Percentiles rank a stretch among this genome's conserved stretches.
Evolutionary conservation across 2,888 invertebrate genomes (phyloP).

Genomic region (Pristionchus mayeri): DNA sequence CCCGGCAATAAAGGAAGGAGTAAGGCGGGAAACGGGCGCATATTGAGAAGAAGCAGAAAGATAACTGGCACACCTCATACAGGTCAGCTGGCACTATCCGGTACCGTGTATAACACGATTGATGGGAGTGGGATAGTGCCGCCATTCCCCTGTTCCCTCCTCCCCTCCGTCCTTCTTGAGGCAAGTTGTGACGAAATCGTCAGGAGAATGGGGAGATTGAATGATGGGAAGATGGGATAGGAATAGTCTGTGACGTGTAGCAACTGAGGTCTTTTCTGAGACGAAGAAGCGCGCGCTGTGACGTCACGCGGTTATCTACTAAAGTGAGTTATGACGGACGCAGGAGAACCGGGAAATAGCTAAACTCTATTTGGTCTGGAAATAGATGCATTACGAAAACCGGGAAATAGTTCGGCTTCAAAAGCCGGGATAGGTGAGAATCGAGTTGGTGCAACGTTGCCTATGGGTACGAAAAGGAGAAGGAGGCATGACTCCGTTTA

Average conservation of each 20-base stretch:
- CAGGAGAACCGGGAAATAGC: neutral
- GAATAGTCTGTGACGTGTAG: neutral
- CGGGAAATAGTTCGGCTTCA: too few relatives aligned
- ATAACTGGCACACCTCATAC: neutral
- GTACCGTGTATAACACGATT: conserved; percentile 36
- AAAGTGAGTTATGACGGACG: neutral
- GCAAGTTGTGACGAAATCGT: neutral
- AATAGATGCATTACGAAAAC: too few relatives aligned
- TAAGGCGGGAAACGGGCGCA: neutral
- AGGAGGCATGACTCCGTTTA: neutral
- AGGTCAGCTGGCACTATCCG: conserved; percentile 15
- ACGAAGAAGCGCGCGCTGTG: too few relatives aligned
- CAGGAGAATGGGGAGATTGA: neutral
- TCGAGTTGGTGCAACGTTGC: neutral
- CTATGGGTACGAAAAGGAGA: neutral
- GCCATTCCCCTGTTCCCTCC: neutral
- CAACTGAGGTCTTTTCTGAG: too few relatives aligned
- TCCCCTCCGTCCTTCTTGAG: neutral
- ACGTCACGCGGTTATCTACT: too few relatives aligned
- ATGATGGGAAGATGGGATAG: neutral
- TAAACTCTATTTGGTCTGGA: too few relatives aligned
- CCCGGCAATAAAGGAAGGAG: neutral
- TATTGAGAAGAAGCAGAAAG: too few relatives aligned
- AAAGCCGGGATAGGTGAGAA: neutral
- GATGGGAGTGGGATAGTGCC: neutral